Percentiles rank a stretch among this genome's conserved stretches.
Evolutionary conservation across 2,888 invertebrate genomes (phyloP).

Genomic region (Notodonta dromedarius): DNA sequence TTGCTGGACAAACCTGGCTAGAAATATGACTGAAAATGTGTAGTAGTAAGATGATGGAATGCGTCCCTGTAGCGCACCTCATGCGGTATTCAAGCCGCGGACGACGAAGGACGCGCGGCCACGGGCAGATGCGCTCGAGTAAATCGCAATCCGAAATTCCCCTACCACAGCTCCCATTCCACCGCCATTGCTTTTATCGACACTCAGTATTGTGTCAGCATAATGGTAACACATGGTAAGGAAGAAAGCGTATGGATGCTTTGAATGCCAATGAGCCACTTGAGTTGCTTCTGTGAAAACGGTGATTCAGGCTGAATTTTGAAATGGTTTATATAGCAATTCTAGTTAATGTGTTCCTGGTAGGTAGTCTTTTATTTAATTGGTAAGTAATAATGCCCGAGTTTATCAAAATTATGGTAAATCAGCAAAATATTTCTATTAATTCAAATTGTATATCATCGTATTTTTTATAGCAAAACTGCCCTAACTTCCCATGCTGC

Average conservation of each 20-base stretch:
- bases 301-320: slow-evolving; percentile 25
- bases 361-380: not conserved
- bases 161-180: slow-evolving; percentile 25
- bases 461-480: no score
- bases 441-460: no score
- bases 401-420: no score
- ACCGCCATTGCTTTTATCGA: slow-evolving; percentile 42
- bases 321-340: slow-evolving; percentile 17
- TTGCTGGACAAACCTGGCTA: not conserved
- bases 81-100: slow-evolving; percentile 61
- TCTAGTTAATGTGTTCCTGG: slow-evolving; percentile 11
- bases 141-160: slow-evolving; percentile 65
- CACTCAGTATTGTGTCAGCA: slow-evolving; percentile 56
- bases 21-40: not conserved
- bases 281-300: slow-evolving; percentile 47
- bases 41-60: not conserved
- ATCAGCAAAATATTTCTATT: no score
- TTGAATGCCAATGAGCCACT: slow-evolving; percentile 56
- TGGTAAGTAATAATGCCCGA: no score
- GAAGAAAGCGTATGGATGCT: slow-evolving; percentile 51
- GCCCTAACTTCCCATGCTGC: no score
- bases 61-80: slow-evolving; percentile 49
- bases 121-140: slow-evolving; percentile 73
- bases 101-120: slow-evolving; percentile 67
- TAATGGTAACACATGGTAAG: slow-evolving; percentile 59